These are phyloP conservation scores for Pemphigus obesinymphae DNA, from an alignment of 1,140 invertebrate genomes.

Conservation along the genomic window DNA sequence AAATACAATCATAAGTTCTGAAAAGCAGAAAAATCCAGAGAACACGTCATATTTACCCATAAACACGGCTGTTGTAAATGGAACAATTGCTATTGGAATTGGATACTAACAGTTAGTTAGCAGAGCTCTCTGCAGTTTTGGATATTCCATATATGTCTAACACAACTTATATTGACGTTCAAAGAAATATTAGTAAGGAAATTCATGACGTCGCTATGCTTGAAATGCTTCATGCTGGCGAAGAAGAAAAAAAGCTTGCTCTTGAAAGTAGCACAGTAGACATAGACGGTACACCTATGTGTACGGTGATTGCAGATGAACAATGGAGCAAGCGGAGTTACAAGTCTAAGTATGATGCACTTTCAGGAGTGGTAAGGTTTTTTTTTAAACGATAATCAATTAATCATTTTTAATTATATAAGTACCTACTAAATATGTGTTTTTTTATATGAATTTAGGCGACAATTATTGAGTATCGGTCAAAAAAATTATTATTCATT, in stretches of 20 bases:
- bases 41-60: not conserved
- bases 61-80: not conserved
- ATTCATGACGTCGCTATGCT: not conserved
- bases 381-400: not conserved
- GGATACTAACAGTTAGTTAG: not conserved
- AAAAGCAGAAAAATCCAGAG: not conserved
- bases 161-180: not conserved
- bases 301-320: not conserved
- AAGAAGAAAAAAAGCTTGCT: not conserved
- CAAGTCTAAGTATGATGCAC: not conserved
- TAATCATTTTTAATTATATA: not conserved
- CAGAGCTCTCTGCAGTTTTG: not conserved
- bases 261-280: not conserved
- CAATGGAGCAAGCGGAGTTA: not conserved
- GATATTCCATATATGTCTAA: not conserved
- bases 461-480: conserved; percentile 47
- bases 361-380: not conserved
- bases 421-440: too few relatives aligned
- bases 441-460: not conserved
- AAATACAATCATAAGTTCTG: not conserved
- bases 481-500: conserved; percentile 49
- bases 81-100: not conserved
- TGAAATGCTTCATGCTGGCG: not conserved
- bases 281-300: not conserved
- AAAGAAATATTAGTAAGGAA: not conserved